phyloP scores from a whole-genome alignment of 2,797 vertebrate species.

The Sparus aurata region DNA sequence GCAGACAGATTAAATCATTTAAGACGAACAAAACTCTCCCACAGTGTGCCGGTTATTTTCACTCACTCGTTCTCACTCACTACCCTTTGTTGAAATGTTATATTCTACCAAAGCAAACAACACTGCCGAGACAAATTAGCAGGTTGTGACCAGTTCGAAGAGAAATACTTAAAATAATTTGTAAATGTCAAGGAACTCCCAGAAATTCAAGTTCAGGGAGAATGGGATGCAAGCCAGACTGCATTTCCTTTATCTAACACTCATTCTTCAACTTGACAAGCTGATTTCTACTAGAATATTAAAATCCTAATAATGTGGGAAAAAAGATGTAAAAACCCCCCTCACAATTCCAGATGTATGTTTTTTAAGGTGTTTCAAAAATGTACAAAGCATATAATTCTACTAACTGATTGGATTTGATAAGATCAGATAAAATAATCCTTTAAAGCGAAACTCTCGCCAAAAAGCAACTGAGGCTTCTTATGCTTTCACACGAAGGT shows the following conservation, averaged over 20 bases:
- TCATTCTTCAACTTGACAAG: not conserved
- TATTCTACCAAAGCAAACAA: not conserved
- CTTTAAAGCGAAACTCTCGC: too few species aligned
- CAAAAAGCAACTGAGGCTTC: too few species aligned
- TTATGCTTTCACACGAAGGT: too few species aligned
- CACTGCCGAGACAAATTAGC: not conserved
- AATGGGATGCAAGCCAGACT: not conserved
- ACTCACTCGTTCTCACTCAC: not conserved
- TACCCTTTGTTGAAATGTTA: slow-evolving; percentile 14
- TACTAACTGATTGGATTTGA: too few species aligned
- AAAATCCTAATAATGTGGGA: not conserved
- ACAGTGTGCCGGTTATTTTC: not conserved
- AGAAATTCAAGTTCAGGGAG: not conserved
- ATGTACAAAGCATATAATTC: too few species aligned
- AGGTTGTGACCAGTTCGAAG: slow-evolving; percentile 2
- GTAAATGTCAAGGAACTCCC: slow-evolving; percentile 4
- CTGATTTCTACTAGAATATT: not conserved
- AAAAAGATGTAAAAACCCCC: not conserved
- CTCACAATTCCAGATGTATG: too few species aligned
- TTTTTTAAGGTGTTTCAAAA: too few species aligned
- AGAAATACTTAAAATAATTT: slow-evolving; percentile 3
- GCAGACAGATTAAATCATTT: slow-evolving; percentile 10
- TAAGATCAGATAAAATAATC: too few species aligned
- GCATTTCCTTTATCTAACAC: not conserved
- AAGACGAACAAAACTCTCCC: not conserved